Conservation (phyloP, 2,113 vertebrate genomes). For the Machaerirhynchus nigripectus region DNA sequence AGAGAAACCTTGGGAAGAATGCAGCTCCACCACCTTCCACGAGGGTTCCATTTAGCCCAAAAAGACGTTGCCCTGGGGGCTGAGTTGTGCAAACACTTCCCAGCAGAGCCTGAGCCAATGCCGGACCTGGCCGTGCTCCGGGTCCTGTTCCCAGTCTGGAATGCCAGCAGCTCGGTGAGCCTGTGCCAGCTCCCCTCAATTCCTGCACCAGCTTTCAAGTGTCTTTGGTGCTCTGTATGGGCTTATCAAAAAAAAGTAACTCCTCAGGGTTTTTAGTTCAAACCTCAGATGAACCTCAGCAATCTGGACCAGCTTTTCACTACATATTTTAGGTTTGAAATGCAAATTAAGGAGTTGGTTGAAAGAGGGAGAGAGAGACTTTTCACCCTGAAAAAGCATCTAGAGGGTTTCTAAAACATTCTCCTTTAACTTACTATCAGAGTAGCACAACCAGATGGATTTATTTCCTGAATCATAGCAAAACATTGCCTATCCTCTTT, state of each 20-base stretch:
- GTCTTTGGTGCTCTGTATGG: background rate
- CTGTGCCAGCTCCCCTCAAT: background rate
- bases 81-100: background rate
- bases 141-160: background rate
- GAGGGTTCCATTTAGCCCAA: background rate
- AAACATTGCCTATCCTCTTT: background rate
- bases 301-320: background rate
- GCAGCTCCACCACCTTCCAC: background rate
- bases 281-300: background rate
- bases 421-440: background rate
- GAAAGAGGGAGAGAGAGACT: background rate
- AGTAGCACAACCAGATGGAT: background rate
- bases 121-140: background rate
- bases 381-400: background rate
- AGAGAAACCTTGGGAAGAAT: slow-evolving; percentile 11
- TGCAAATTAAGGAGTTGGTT: background rate
- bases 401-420: background rate
- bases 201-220: background rate
- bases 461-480: background rate
- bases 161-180: rapidly evolving
- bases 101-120: background rate
- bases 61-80: background rate
- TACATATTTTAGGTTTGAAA: background rate
- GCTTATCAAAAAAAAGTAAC: background rate
- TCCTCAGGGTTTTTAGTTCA: background rate